phyloP scores from a whole-genome alignment of 2,888 invertebrate species.

The Seira sanloemensis region DNA sequence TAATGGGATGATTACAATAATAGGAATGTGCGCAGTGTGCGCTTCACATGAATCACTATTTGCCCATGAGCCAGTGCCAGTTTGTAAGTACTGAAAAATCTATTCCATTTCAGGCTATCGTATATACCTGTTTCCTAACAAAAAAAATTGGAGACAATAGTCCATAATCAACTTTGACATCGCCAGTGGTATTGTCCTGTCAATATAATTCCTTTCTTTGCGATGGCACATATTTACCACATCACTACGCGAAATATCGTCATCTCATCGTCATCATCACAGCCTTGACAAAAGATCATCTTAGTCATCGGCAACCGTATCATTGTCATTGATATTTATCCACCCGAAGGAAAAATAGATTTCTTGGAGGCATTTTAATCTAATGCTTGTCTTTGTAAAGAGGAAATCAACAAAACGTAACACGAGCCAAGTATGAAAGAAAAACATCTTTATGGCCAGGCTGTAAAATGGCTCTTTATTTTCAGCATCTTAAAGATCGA shows the following conservation, averaged over 20 bases:
- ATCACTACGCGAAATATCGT: slow-evolving; percentile 30
- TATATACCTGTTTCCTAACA: too few species aligned
- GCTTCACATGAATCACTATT: background rate
- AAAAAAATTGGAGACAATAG: slow-evolving; percentile 71
- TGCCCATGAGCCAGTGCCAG: background rate
- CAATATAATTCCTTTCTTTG: slow-evolving; percentile 64
- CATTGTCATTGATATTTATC: slow-evolving; percentile 25
- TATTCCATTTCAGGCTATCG: background rate
- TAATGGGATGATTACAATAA: background rate
- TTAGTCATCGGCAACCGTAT: slow-evolving; percentile 46
- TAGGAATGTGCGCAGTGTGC: background rate
- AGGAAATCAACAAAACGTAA: slow-evolving; percentile 12
- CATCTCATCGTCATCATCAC: slow-evolving; percentile 34
- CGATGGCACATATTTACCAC: slow-evolving; percentile 71
- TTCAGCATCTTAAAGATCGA: too few species aligned
- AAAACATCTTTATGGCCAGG: background rate
- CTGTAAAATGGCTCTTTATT: background rate
- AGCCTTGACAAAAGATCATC: slow-evolving; percentile 40
- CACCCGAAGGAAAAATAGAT: background rate
- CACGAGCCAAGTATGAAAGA: slow-evolving; percentile 42
- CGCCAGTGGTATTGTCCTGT: slow-evolving; percentile 72
- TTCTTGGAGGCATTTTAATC: background rate
- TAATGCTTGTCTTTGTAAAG: too few species aligned
- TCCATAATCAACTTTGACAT: slow-evolving; percentile 73
- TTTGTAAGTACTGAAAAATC: too few species aligned